Evolutionary conservation across 1,140 invertebrate genomes (phyloP), one percentile per base, ranked within the genome.

Genomic region (Drosophila micromelanica): DNA sequence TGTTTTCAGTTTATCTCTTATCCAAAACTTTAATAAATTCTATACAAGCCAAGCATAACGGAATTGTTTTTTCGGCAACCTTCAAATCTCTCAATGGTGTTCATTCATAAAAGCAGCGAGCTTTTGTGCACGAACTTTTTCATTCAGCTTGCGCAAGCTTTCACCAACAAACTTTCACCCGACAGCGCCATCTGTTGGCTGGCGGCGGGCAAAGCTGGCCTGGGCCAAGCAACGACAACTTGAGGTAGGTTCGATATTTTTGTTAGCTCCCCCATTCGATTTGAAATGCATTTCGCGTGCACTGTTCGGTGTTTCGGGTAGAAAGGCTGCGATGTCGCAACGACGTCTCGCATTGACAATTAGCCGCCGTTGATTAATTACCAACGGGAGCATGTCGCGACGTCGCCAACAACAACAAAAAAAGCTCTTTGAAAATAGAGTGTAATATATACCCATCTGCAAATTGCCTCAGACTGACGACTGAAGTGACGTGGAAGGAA

Each of bases 321-420:
- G 62, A 73, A 61, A 62, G 67, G 52, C 64, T 59, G 46, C 13
- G 46, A 42, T 45, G n/a, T 32, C 54, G 2, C 48, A 57, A 72
- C 68, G 73, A 59, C 68, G 73, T 60, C 56, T 45, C 51, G 74
- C 74, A 86, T 78, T 73, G 60, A 73, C 81, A 86, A 86, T 86
- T 86, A 86, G 78, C 62, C 49, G 49, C 45, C 68, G 35, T 76
- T 87, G 82, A 87, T 87, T 87, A 87, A 87, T 87, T 87, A 76
- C 64, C 75, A 55, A 55, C 71, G 71, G 45, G 48, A 61, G 70
- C 69, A 63, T 76, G 84, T 75, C 74, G 82, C 81, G 78, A 86
- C 78, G 54, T 63, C 62, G 49, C 27, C 48, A 32, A 1, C 73
- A 73, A 75, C 65, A 61, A 59, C 57, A 62, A 52, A 27, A 15